These are phyloP conservation scores for Periophthalmus modestus DNA, from an alignment of 2,113 vertebrate species.

Conservation along the genomic window DNA sequence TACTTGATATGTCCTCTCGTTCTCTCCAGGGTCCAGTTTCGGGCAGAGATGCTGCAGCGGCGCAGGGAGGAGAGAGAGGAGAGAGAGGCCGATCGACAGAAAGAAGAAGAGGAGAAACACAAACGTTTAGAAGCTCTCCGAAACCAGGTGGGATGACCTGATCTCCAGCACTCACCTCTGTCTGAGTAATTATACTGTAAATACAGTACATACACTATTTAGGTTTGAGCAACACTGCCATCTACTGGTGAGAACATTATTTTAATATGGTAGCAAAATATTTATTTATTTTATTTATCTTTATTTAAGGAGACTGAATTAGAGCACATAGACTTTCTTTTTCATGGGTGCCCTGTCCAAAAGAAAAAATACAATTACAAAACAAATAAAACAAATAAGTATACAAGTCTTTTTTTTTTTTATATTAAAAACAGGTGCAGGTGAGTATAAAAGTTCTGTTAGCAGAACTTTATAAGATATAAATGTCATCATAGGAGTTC, in stretches of 20 bases:
- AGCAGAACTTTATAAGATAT: no score
- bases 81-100: constrained; percentile 65
- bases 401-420: no score
- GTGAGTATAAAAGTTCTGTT: no score
- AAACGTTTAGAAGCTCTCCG: constrained; percentile 80
- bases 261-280: background rate
- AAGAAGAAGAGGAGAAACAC: constrained; percentile 70
- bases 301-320: no score
- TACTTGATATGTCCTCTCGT: constrained; percentile 13
- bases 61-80: constrained; percentile 72
- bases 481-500: background rate
- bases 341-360: no score
- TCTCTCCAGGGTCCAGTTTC: constrained; percentile 81
- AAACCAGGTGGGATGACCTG: constrained; percentile 80
- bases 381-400: no score
- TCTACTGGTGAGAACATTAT: constrained; percentile 47
- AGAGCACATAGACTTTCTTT: no score
- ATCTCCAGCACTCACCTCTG: constrained; percentile 28
- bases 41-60: constrained; percentile 73
- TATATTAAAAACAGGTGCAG: no score
- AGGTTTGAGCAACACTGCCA: constrained; percentile 58
- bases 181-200: constrained; percentile 20
- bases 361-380: no score
- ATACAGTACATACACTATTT: background rate
- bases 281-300: no score